Conservation (phyloP, 2,888 invertebrate genomes). For the Leptarthrus brevirostris region DNA sequence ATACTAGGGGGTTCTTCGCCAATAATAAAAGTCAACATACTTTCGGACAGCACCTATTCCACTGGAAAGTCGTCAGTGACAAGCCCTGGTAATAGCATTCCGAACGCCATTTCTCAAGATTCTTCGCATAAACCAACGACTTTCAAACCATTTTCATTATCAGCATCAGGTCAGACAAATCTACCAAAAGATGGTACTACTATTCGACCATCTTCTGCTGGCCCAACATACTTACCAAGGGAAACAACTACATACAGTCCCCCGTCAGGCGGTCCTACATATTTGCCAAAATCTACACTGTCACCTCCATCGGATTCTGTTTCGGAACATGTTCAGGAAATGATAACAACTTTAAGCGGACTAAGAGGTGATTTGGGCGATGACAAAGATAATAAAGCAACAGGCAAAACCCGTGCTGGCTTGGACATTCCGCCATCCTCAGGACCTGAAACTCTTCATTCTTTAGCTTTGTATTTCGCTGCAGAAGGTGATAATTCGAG, state of each 20-base stretch:
- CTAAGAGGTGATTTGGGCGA: slow-evolving; percentile 70
- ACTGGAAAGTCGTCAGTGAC: background rate
- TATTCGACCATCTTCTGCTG: slow-evolving; percentile 57
- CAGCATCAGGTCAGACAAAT: slow-evolving; percentile 47
- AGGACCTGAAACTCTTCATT: slow-evolving; percentile 81
- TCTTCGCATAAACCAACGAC: slow-evolving; percentile 20
- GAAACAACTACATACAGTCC: slow-evolving; percentile 31
- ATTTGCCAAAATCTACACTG: slow-evolving; percentile 42
- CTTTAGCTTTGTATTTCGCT: slow-evolving; percentile 83
- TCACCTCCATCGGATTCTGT: slow-evolving; percentile 67
- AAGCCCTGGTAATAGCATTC: background rate
- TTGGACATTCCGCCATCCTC: slow-evolving; percentile 79
- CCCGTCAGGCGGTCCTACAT: slow-evolving; percentile 47
- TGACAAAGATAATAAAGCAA: slow-evolving; percentile 65
- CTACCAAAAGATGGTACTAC: slow-evolving; percentile 53
- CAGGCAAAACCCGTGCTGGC: slow-evolving; percentile 71
- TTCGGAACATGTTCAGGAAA: slow-evolving; percentile 76
- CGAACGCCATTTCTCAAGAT: background rate
- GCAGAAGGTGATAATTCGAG: slow-evolving; percentile 65
- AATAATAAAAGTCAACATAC: slow-evolving; percentile 1
- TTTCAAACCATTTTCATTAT: slow-evolving; percentile 12
- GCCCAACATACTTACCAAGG: slow-evolving; percentile 54
- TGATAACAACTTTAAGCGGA: slow-evolving; percentile 76
- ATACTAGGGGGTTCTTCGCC: background rate
- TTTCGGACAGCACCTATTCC: slow-evolving; percentile 4